Evolutionary conservation across 2,888 invertebrate species (phyloP).

Genomic region (Phorcus lineatus): DNA sequence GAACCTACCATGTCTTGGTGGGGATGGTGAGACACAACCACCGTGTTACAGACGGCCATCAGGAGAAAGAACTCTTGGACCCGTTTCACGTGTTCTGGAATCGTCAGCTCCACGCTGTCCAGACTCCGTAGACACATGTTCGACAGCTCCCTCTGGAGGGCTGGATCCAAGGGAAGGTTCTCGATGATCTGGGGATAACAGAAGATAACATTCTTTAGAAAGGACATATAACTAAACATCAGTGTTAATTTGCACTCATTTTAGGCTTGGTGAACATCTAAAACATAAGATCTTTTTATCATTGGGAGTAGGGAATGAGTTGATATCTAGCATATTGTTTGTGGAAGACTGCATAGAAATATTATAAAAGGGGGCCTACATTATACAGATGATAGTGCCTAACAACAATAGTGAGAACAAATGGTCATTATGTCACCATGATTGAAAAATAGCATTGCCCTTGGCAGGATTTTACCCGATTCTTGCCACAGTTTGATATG

Average conservation of each 20-base stretch:
- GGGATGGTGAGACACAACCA: conserved; percentile 89
- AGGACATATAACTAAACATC: background rate
- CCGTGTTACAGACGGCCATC: conserved; percentile 96
- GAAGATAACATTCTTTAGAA: background rate
- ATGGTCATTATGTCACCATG: background rate
- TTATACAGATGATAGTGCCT: no score
- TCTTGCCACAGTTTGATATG: no score
- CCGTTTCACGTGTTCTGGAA: conserved; percentile 78
- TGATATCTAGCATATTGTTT: no score
- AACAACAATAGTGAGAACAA: no score
- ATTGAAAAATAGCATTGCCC: no score
- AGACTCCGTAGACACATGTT: conserved; percentile 63
- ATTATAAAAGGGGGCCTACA: background rate
- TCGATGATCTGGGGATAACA: conserved; percentile 53
- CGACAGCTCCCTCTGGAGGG: conserved; percentile 62
- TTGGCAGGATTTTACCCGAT: no score
- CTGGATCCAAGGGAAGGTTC: conserved; percentile 61
- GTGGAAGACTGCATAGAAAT: background rate
- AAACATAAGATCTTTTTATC: no score
- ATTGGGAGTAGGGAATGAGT: no score
- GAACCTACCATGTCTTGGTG: conserved; percentile 66
- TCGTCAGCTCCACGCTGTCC: conserved; percentile 55
- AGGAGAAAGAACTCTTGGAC: conserved; percentile 85
- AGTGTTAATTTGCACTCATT: no score
- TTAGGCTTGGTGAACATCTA: no score